Evolutionary conservation across 2,113 vertebrate species (phyloP), one percentile per base, ranked within the genome.

Genomic region (Erythrolamprus reginae): DNA sequence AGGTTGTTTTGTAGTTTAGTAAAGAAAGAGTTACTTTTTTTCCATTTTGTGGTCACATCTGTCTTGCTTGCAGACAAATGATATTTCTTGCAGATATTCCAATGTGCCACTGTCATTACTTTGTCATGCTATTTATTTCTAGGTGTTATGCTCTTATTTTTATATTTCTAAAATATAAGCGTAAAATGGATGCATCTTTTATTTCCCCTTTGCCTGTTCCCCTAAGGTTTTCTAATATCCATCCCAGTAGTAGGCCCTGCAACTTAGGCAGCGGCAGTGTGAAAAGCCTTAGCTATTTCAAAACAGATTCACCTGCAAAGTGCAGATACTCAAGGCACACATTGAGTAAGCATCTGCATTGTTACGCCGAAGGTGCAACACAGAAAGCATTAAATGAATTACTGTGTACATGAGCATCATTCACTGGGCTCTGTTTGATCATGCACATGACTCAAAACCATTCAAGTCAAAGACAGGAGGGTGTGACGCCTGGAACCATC

Each of bases 321-420:
- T 6, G 87, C 28, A 92, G 88, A 89, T 1, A 10, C 2, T 19
- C 21, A 88, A 24, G 2, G 3, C 85, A 51, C 88, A 90, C 55
- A 0, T 23, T 84, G 4, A 21, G 3, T 10, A 91, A 7, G 50
- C 47, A 55, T 17, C 85, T 91, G 93, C 70, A 85, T 85, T 8
- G 61, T 42, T 87, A 58, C 19, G 17, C 45, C 92, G 90, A 90
- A 93, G 28, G 86, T 23, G 42, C 17, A 92, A 95, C 91, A 86
- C 12, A 88, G 47, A 77, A 88, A 89, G 28, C 5, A 0, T 90
- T 95, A 87, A 82, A 38, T 89, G 5, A 21, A 65, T 87, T 89
- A 65, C 4, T 65, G 13, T 17, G 86, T 0, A 3, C 84, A 33
- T 23, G 8, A 90, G 92, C 85, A 21, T 77, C 33, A 21, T 90